phyloP scores from a whole-genome alignment of 1,140 invertebrate species.

The Phocides pigmalion region DNA sequence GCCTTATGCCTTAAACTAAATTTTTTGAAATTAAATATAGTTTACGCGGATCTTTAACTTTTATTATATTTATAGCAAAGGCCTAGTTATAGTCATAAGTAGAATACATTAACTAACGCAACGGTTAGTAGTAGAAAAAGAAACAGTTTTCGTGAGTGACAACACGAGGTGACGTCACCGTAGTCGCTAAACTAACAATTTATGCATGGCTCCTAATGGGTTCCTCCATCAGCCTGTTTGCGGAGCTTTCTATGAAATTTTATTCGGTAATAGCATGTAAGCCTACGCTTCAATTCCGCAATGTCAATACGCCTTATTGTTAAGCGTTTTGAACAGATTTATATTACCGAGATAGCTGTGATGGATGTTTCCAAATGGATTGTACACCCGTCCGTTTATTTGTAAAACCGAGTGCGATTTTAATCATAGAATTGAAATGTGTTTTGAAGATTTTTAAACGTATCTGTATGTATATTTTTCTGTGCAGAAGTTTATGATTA shows the following conservation, averaged over 20 bases:
- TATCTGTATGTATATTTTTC: too few species aligned
- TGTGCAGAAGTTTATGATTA: too few species aligned
- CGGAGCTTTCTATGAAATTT: slow-evolving; percentile 81
- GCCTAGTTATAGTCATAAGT: too few species aligned
- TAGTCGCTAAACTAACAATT: slow-evolving; percentile 78
- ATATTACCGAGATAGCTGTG: slow-evolving; percentile 23
- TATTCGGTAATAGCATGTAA: slow-evolving; percentile 71
- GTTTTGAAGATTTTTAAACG: neutral
- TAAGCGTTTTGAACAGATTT: slow-evolving; percentile 46
- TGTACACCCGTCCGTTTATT: neutral
- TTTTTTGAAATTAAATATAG: too few species aligned
- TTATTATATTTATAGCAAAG: too few species aligned
- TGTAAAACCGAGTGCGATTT: neutral
- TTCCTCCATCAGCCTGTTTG: slow-evolving; percentile 74
- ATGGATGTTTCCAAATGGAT: slow-evolving; percentile 5
- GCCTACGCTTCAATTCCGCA: slow-evolving; percentile 48
- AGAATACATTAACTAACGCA: slow-evolving; percentile 20
- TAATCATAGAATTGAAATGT: too few species aligned
- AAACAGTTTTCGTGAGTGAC: slow-evolving; percentile 20
- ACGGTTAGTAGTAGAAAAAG: slow-evolving; percentile 26
- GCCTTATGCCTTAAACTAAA: too few species aligned
- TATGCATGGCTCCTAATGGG: slow-evolving; percentile 79
- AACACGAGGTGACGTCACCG: slow-evolving; percentile 44
- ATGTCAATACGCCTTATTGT: slow-evolving; percentile 55
- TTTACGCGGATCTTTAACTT: too few species aligned